phyloP scores from a whole-genome alignment of 2,797 vertebrate species.

The Petrocephalus sullivani region DNA sequence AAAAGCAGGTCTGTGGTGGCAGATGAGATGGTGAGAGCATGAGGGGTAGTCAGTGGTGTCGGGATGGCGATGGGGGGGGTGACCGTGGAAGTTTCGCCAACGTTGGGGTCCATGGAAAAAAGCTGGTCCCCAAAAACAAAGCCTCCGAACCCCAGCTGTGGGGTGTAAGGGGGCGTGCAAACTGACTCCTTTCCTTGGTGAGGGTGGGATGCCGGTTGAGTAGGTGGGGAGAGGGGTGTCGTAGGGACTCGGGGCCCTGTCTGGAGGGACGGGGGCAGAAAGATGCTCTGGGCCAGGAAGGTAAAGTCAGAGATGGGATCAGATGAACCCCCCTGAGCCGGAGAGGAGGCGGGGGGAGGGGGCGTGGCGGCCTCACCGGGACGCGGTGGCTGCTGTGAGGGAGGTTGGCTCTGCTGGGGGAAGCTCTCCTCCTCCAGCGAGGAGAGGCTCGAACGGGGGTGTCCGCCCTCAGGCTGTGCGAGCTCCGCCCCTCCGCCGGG shows the following conservation, averaged over 20 bases:
- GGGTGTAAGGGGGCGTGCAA: conserved; percentile 65
- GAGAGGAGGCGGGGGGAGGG: conserved; percentile 15
- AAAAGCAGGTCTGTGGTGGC: conserved; percentile 49
- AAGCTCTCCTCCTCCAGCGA: conserved; percentile 48
- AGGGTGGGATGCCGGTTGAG: conserved; percentile 16
- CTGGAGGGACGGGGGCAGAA: conserved; percentile 28
- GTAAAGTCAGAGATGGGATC: conserved; percentile 21
- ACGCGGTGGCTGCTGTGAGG: conserved; percentile 8
- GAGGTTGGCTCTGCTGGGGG: conserved; percentile 16
- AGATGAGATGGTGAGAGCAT: background rate
- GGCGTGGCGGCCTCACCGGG: conserved; percentile 24
- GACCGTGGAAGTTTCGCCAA: background rate
- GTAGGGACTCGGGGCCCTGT: conserved; percentile 14
- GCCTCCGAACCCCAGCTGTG: conserved; percentile 49
- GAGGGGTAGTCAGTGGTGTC: background rate
- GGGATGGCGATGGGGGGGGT: background rate
- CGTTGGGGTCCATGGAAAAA: conserved; percentile 30
- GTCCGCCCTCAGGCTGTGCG: conserved; percentile 21
- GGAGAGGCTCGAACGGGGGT: conserved; percentile 40
- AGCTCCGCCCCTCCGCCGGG: conserved; percentile 21
- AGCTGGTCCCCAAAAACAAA: conserved; percentile 59
- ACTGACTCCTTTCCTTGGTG: conserved; percentile 52
- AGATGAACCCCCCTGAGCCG: background rate
- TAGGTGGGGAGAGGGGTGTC: background rate
- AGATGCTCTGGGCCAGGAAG: conserved; percentile 35